Percentiles rank a stretch among this genome's conserved stretches.
phyloP scores from a whole-genome alignment of 2,797 vertebrate genomes.

The Enoplosus armatus region DNA sequence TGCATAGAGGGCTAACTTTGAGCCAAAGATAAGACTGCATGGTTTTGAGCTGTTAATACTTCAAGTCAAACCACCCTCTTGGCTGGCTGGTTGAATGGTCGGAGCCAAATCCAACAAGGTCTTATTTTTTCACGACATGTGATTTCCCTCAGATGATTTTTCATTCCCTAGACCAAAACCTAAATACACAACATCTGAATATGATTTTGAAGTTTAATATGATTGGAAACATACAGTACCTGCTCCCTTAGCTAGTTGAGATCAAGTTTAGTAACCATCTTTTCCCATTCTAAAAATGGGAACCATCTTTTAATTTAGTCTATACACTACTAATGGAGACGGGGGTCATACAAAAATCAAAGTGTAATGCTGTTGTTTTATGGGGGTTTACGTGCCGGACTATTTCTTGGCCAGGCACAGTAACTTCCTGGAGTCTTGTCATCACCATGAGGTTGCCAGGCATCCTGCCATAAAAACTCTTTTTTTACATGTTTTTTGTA shows the following conservation, averaged over 20 bases:
- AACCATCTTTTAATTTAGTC: too few species aligned
- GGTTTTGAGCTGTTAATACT: slow-evolving; percentile 54
- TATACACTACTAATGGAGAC: neutral
- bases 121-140: slow-evolving; percentile 13
- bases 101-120: slow-evolving; percentile 37
- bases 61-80: slow-evolving; percentile 24
- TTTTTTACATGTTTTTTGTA: too few species aligned
- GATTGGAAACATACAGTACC: neutral
- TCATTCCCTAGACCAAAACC: neutral
- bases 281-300: too few species aligned
- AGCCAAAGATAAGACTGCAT: slow-evolving; percentile 41
- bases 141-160: slow-evolving; percentile 7
- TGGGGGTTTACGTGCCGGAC: too few species aligned
- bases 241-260: neutral
- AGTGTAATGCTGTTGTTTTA: too few species aligned
- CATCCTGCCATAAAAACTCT: too few species aligned
- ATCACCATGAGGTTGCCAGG: neutral
- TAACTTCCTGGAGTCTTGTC: neutral
- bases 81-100: slow-evolving; percentile 14
- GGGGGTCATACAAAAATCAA: neutral
- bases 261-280: too few species aligned
- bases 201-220: neutral
- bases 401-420: neutral
- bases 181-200: neutral
- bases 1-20: slow-evolving; percentile 30